These are phyloP conservation scores for Eupelmus urozonus DNA, from an alignment of 2,888 invertebrate species.

Conservation along the genomic window DNA sequence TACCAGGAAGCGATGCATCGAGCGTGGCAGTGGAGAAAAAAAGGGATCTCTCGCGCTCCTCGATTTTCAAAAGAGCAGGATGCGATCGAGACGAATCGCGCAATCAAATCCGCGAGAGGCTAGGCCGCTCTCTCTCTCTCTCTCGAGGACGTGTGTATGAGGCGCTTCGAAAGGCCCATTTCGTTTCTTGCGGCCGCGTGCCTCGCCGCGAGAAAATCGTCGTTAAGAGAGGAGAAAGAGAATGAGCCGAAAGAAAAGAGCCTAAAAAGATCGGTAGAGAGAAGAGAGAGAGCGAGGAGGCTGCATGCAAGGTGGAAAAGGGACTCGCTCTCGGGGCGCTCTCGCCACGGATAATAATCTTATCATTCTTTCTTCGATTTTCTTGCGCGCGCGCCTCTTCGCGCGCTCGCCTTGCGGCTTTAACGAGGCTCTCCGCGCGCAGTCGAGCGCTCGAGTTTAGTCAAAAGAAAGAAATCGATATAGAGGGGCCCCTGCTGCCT, in stretches of 20 bases:
- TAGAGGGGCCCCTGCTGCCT: not conserved
- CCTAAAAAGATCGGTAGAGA: no score
- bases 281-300: no score
- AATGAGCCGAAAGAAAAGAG: not conserved
- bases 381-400: not conserved
- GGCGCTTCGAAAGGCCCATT: not conserved
- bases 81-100: constrained; percentile 31
- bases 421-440: constrained; percentile 23
- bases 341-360: constrained; percentile 30
- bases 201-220: constrained; percentile 11
- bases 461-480: constrained; percentile 36
- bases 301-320: no score
- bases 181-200: not conserved
- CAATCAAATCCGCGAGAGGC: constrained; percentile 4
- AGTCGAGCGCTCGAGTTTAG: not conserved
- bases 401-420: constrained; percentile 14
- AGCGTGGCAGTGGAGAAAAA: not conserved
- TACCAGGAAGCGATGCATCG: constrained; percentile 36
- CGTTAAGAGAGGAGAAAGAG: not conserved
- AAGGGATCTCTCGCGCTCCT: not conserved
- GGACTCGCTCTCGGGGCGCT: no score
- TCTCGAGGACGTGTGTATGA: not conserved
- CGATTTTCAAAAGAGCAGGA: not conserved
- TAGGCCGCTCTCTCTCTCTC: no score
- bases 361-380: constrained; percentile 37